Evolutionary conservation across 2,797 vertebrate species (phyloP).

Genomic region (Thunnus albacares): DNA sequence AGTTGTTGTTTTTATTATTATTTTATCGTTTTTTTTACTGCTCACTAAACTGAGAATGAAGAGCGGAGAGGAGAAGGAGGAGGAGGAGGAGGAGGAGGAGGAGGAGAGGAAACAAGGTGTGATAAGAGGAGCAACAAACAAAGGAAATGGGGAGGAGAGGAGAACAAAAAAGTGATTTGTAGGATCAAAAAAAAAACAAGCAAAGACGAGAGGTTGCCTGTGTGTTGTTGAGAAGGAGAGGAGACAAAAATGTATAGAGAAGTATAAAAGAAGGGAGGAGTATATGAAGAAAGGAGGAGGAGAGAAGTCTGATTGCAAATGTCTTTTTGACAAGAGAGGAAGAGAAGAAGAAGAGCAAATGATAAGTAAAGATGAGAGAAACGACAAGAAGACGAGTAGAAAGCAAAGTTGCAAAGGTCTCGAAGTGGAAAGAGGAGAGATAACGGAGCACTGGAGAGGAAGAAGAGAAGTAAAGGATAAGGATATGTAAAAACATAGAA

Average conservation of each 20-base stretch:
- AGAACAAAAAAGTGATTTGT: not conserved
- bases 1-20: slow-evolving; percentile 82
- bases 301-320: no score
- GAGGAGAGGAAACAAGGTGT: not conserved
- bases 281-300: no score
- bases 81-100: not conserved
- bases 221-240: no score
- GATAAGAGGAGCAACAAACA: not conserved
- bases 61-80: slow-evolving; percentile 13
- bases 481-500: not conserved
- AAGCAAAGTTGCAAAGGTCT: not conserved
- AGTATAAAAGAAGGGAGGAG: not conserved
- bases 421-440: not conserved
- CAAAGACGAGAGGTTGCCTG: no score
- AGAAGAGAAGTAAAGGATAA: not conserved
- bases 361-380: no score
- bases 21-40: slow-evolving; percentile 76
- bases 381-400: not conserved
- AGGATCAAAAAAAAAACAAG: no score
- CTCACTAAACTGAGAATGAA: slow-evolving; percentile 71
- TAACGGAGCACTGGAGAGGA: not conserved
- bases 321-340: no score
- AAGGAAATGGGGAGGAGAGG: not conserved
- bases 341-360: no score
- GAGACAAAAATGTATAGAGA: no score